Conservation (phyloP, 2,113 vertebrate genomes). For the Spermophilus dauricus region DNA sequence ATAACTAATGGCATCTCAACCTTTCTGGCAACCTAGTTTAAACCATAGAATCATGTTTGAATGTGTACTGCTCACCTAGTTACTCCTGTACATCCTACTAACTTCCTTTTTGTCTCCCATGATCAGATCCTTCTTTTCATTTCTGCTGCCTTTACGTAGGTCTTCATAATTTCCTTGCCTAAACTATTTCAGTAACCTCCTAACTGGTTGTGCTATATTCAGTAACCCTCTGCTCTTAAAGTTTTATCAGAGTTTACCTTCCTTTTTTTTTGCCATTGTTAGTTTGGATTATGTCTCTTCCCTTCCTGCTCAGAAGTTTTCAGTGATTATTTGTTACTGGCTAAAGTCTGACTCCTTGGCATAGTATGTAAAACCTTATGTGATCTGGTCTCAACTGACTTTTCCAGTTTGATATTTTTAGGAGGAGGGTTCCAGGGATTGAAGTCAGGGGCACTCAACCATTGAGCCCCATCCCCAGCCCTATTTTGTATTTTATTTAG, state of each 20-base stretch:
- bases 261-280: not conserved
- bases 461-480: no score
- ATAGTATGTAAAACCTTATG: not conserved
- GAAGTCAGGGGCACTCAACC: no score
- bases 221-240: not conserved
- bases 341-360: not conserved
- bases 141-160: not conserved
- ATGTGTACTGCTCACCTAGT: not conserved
- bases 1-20: slow-evolving; percentile 14
- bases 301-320: not conserved
- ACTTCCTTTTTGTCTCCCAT: slow-evolving; percentile 22
- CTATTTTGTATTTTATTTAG: no score
- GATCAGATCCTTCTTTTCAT: slow-evolving; percentile 7
- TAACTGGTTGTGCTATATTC: not conserved
- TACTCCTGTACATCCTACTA: not conserved
- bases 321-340: not conserved
- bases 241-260: not conserved
- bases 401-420: not conserved
- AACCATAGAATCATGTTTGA: not conserved
- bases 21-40: slow-evolving; percentile 10
- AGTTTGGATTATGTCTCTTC: not conserved
- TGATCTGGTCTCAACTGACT: not conserved
- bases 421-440: no score
- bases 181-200: slow-evolving; percentile 32
- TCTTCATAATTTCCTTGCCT: not conserved